Base-by-base conservation (phyloP, 1,140 invertebrate genomes). In the Tetramorium alpestre region DNA sequence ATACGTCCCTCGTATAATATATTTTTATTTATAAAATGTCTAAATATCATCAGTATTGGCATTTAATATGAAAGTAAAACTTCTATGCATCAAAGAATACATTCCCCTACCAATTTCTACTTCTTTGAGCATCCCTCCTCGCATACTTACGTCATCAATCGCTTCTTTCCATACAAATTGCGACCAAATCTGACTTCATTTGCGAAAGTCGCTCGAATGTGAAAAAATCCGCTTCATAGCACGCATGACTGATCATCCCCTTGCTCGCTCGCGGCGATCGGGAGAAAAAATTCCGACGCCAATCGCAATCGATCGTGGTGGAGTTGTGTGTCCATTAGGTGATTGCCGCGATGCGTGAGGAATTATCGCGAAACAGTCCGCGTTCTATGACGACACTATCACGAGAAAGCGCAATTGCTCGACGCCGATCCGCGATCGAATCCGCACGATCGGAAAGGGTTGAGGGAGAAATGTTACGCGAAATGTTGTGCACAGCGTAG, bases 201-300 rank as follows among this genome's bases (percentile, higher is more conserved):
- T 84, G 13, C 13, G 80, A 0, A 73, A 73, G 8, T 90, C 69
- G 54, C 16, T 90, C 62, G 58, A 22, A 90, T 76, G 76, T 90
- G 77, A 90, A 87, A 90, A 76, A 90, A 90, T 90, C 80, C 86
- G 86, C 58, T 90, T 90, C 56, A 54, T 88, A 88, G 81, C 64
- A 90, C 80, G 88, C 89, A 88, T 85, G 80, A 70, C 49, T 38
- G 80, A 67, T 58, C 38, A 44, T 82, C 33, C 25, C 22, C 73
- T 69, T 33, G 75, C 56, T 87, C 62, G 80, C 47, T 64, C 56
- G 47, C 58, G 72, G 78, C 70, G 58, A 58, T 60, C 28, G 54
- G 7, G 22, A 69, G 13, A 75, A 69, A 89, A 86, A 87, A 89
- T 90, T 69, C 62, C 88, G 70, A 64, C 22, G 87, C 10, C 82